phyloP scores from a whole-genome alignment of 37 sponge, comb jelly and placozoan species.

The Diacarnus erythraeanus region DNA sequence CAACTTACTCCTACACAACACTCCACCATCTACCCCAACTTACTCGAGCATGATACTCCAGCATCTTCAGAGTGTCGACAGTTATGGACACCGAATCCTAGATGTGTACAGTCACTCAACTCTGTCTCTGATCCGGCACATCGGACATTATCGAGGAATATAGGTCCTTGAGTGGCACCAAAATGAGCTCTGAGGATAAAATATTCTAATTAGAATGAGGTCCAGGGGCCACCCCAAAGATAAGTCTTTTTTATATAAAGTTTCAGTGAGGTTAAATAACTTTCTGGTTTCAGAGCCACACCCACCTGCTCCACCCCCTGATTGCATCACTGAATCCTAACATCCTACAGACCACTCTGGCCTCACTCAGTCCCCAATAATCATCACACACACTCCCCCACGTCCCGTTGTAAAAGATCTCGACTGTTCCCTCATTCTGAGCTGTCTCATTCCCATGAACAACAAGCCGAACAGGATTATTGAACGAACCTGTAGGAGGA shows the following conservation, averaged over 20 bases:
- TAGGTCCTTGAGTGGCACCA: constrained; percentile 30
- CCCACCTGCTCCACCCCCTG: constrained; percentile 9
- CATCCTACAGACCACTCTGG: constrained; percentile 58
- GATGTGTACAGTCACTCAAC: constrained; percentile 30
- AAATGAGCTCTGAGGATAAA: constrained; percentile 3
- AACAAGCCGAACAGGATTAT: constrained; percentile 23
- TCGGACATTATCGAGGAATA: constrained; percentile 52
- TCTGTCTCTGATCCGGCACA: constrained; percentile 49
- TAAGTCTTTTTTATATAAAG: too few relatives aligned
- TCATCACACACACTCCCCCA: constrained; percentile 79
- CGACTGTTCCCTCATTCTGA: constrained; percentile 37
- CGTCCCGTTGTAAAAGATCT: constrained; percentile 45
- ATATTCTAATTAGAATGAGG: too few relatives aligned
- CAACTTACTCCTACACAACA: not conserved
- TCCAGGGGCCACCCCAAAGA: too few relatives aligned
- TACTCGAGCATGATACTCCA: constrained; percentile 45
- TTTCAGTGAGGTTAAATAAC: too few relatives aligned
- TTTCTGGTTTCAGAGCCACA: not conserved
- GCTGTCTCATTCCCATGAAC: not conserved
- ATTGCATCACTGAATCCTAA: constrained; percentile 34
- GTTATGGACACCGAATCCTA: constrained; percentile 29
- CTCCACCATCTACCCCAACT: not conserved
- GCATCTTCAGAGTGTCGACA: constrained; percentile 58
- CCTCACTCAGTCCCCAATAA: constrained; percentile 52
- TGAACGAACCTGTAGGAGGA: not conserved